Evolutionary conservation across 2,888 invertebrate genomes (phyloP).

Genomic region (Enchytraeus crypticus): DNA sequence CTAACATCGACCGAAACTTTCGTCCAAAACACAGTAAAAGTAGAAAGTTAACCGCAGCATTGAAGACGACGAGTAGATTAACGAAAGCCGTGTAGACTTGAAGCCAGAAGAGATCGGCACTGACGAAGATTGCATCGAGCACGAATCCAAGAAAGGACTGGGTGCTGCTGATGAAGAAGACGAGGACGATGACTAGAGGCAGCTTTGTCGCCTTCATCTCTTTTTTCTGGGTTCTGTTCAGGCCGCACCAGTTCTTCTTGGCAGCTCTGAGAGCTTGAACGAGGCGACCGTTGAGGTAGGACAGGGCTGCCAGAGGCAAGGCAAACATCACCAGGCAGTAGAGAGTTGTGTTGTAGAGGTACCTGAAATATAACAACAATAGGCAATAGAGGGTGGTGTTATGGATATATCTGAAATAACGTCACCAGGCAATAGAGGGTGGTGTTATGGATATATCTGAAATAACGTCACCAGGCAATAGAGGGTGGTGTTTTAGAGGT

Average conservation of each 20-base stretch:
- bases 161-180: slow-evolving; percentile 39
- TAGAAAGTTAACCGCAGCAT: slow-evolving; percentile 44
- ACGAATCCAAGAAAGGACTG: slow-evolving; percentile 27
- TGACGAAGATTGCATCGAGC: slow-evolving; percentile 27
- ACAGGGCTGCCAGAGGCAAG: slow-evolving; percentile 35
- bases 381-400: too few relatives aligned
- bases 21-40: slow-evolving; percentile 45
- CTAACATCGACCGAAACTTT: slow-evolving; percentile 35
- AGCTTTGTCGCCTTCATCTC: slow-evolving; percentile 43
- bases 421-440: slow-evolving; percentile 32
- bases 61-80: slow-evolving; percentile 34
- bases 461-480: too few relatives aligned
- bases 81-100: slow-evolving; percentile 29
- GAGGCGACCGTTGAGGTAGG: slow-evolving; percentile 37
- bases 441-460: slow-evolving; percentile 28
- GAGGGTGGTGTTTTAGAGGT: too few relatives aligned
- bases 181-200: slow-evolving; percentile 40
- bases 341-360: slow-evolving; percentile 29
- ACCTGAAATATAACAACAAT: slow-evolving; percentile 18
- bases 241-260: slow-evolving; percentile 21
- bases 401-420: too few relatives aligned
- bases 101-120: slow-evolving; percentile 24
- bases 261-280: slow-evolving; percentile 41
- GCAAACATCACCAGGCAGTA: slow-evolving; percentile 34
- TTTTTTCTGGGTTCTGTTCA: slow-evolving; percentile 35